phyloP scores from a whole-genome alignment of 2,113 vertebrate species.

The Pygoscelis antarcticus region DNA sequence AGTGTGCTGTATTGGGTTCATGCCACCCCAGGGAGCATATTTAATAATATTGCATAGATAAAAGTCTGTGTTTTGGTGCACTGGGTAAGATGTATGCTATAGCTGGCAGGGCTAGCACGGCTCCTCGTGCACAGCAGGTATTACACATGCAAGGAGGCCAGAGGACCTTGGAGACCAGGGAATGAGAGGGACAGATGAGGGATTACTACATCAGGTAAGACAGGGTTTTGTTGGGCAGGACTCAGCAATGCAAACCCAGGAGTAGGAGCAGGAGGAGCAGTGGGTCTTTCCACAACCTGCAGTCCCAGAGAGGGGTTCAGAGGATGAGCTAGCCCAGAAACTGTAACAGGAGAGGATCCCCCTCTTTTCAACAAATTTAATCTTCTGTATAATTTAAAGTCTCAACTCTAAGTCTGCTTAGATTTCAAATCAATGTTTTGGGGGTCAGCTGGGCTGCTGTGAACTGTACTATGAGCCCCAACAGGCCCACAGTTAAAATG shows the following conservation, averaged over 20 bases:
- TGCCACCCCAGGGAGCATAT: background rate
- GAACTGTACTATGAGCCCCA: conserved; percentile 2
- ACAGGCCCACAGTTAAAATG: conserved; percentile 20
- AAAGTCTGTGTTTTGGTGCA: background rate
- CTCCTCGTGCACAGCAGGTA: background rate
- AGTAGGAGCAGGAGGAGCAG: background rate
- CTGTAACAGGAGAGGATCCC: background rate
- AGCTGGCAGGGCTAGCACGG: background rate
- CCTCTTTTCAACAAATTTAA: background rate
- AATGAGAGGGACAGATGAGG: background rate
- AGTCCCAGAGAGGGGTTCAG: background rate
- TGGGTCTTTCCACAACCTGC: background rate
- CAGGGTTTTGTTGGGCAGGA: background rate
- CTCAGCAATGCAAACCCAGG: background rate
- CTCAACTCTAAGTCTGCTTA: background rate
- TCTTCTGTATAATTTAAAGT: background rate
- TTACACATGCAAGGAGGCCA: background rate
- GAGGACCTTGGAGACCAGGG: background rate
- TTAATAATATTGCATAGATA: background rate
- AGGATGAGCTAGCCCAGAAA: background rate
- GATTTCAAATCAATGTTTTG: background rate
- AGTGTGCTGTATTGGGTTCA: background rate
- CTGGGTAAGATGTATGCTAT: background rate
- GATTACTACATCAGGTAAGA: background rate
- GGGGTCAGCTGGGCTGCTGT: background rate